These are phyloP conservation scores for Drosophila percnosoma DNA, from an alignment of 2,888 invertebrate genomes.

Conservation along the genomic window DNA sequence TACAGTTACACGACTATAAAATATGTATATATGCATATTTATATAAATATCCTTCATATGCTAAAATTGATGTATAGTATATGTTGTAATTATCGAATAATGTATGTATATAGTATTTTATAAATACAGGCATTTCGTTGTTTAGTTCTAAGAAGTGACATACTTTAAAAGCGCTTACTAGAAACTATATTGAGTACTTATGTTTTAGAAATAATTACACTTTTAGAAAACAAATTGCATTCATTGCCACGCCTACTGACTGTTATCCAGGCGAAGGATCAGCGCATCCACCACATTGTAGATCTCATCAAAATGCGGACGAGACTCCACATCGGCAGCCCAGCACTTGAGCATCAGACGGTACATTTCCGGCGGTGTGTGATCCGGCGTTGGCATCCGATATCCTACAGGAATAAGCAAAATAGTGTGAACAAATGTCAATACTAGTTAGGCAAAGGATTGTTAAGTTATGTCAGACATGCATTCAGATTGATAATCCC, in stretches of 20 bases:
- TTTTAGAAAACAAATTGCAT: constrained; percentile 11
- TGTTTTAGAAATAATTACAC: constrained; percentile 33
- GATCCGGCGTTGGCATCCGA: constrained; percentile 96
- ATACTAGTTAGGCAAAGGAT: background rate
- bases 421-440: background rate
- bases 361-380: constrained; percentile 95
- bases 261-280: constrained; percentile 83
- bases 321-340: constrained; percentile 95
- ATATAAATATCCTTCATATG: constrained; percentile 50
- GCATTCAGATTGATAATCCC: background rate
- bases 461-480: background rate
- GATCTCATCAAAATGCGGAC: constrained; percentile 97
- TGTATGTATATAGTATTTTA: constrained; percentile 54
- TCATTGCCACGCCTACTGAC: constrained; percentile 60
- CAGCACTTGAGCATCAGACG: constrained; percentile 96
- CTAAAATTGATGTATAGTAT: constrained; percentile 41
- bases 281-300: constrained; percentile 91
- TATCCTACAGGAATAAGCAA: constrained; percentile 87
- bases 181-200: constrained; percentile 54
- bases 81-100: constrained; percentile 15
- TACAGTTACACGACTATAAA: constrained; percentile 65
- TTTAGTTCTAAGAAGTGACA: constrained; percentile 53
- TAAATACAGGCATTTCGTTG: constrained; percentile 78
- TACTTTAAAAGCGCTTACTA: constrained; percentile 74
- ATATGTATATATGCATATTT: constrained; percentile 40